Evolutionary conservation across 2,113 vertebrate genomes (phyloP).

Genomic region (Etheostoma spectabile): DNA sequence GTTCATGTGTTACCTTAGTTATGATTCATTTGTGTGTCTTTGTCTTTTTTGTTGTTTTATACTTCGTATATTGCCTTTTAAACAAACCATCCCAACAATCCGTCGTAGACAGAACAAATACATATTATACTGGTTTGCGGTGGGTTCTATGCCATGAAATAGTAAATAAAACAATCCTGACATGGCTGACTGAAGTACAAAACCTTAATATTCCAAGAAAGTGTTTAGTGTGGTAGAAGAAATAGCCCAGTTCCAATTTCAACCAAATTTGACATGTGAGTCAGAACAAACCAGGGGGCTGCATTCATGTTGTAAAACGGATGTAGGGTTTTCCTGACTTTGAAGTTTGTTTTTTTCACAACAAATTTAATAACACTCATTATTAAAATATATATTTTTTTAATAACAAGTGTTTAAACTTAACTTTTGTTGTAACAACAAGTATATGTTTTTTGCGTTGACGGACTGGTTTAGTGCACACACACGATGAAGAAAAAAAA

Average conservation of each 20-base stretch:
- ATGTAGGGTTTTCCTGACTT: background rate
- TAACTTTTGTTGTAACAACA: too few species aligned
- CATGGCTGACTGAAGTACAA: too few species aligned
- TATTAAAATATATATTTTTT: background rate
- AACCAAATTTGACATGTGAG: background rate
- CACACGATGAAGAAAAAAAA: background rate
- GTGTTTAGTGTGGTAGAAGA: too few species aligned
- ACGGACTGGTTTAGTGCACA: background rate
- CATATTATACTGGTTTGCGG: background rate
- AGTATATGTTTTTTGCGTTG: background rate
- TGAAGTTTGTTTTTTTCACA: background rate
- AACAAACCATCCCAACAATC: background rate
- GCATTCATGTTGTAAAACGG: background rate
- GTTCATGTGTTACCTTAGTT: background rate
- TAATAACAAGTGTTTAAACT: background rate
- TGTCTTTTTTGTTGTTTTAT: background rate
- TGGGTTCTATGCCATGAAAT: background rate
- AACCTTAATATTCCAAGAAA: too few species aligned
- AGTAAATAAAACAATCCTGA: background rate
- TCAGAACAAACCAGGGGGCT: background rate
- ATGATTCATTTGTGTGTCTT: background rate
- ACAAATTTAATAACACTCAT: too few species aligned
- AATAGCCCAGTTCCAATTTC: too few species aligned
- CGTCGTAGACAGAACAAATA: background rate
- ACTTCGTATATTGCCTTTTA: background rate